A percentile compares a stretch with the other conserved stretches of the same genome.
Evolutionary conservation across 2,888 invertebrate genomes (phyloP).

Genomic region (Linhomoeus sp.): DNA sequence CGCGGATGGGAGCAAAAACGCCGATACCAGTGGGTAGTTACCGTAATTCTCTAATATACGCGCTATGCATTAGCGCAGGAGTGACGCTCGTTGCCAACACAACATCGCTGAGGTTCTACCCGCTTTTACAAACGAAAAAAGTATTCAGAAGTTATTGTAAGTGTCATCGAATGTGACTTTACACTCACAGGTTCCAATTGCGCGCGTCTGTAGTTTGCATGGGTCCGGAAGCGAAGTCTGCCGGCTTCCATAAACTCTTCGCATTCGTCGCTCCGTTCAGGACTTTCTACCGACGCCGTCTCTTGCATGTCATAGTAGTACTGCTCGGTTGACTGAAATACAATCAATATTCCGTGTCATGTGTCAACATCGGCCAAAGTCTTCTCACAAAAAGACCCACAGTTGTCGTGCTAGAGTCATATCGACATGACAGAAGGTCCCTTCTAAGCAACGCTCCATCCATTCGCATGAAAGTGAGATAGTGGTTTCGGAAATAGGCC

Average conservation of each 20-base stretch:
- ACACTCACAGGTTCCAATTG: slow-evolving; percentile 7
- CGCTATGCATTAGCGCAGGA: too few species aligned
- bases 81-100: too few species aligned
- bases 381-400: too few species aligned
- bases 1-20: neutral
- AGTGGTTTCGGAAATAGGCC: slow-evolving; percentile 58
- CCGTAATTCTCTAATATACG: too few species aligned
- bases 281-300: too few species aligned
- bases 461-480: slow-evolving; percentile 58
- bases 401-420: too few species aligned
- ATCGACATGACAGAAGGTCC: too few species aligned
- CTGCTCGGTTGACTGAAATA: neutral
- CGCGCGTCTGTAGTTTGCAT: slow-evolving; percentile 36
- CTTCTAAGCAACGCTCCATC: slow-evolving; percentile 57
- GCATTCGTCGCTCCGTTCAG: slow-evolving; percentile 51
- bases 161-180: neutral
- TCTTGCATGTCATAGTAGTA: slow-evolving; percentile 24
- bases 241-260: slow-evolving; percentile 53
- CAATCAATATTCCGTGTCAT: too few species aligned
- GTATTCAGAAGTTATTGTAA: neutral
- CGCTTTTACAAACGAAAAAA: too few species aligned
- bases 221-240: slow-evolving; percentile 51
- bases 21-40: too few species aligned
- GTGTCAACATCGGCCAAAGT: too few species aligned
- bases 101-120: too few species aligned